These are phyloP conservation scores for Heliconius nattereri DNA, from an alignment of 1,140 invertebrate species.

Conservation along the genomic window DNA sequence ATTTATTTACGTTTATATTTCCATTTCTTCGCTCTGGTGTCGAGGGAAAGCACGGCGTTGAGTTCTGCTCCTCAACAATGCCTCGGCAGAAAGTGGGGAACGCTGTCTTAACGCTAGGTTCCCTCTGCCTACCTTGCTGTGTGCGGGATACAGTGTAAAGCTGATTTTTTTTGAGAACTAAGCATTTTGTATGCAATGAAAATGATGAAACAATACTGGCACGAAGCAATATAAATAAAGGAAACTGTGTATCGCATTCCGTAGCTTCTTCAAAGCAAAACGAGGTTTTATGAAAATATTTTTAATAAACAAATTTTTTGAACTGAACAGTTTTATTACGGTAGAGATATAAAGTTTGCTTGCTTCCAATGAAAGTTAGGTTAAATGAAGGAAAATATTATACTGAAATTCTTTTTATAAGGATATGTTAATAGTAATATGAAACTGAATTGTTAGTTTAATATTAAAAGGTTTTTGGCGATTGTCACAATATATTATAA, in stretches of 20 bases:
- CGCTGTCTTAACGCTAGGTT: too few species aligned
- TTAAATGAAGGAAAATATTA: background rate
- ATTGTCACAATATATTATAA: too few species aligned
- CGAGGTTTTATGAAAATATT: conserved; percentile 6
- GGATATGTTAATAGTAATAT: background rate
- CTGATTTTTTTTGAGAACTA: background rate
- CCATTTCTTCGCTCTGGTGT: too few species aligned
- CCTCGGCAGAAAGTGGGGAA: too few species aligned
- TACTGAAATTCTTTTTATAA: background rate
- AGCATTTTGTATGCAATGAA: background rate
- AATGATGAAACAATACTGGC: background rate
- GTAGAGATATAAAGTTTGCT: conserved; percentile 5
- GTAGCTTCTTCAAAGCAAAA: background rate
- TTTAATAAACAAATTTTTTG: conserved; percentile 6
- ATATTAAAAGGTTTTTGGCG: background rate
- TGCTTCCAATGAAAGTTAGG: background rate
- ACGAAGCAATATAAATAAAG: background rate
- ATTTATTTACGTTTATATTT: too few species aligned
- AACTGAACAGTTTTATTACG: conserved; percentile 1
- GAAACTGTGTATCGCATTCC: background rate
- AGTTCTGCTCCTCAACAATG: too few species aligned
- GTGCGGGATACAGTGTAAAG: too few species aligned
- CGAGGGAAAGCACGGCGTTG: too few species aligned
- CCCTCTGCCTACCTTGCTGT: too few species aligned
- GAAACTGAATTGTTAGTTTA: background rate